A percentile compares a stretch with the other conserved stretches of the same genome.
These are phyloP conservation scores for Stictonetta naevosa DNA, from an alignment of 2,113 vertebrate species.

Conservation along the genomic window DNA sequence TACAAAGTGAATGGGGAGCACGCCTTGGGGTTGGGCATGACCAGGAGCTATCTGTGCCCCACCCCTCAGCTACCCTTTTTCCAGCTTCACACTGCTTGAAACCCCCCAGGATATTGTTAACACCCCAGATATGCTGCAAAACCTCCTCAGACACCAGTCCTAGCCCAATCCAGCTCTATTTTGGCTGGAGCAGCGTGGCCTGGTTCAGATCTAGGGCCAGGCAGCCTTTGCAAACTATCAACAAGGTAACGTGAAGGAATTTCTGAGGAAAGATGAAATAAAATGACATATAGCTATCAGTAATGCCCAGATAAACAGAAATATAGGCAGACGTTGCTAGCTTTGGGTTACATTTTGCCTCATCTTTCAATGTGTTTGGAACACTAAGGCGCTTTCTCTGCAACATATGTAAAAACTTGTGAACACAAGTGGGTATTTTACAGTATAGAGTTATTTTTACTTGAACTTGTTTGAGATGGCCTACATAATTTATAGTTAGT, in stretches of 20 bases:
- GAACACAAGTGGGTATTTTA: slow-evolving; percentile 5
- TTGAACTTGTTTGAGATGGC: slow-evolving; percentile 27
- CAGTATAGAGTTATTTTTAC: slow-evolving; percentile 42
- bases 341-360: not conserved
- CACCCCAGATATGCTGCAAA: not conserved
- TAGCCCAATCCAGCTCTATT: not conserved
- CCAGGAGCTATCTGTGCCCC: not conserved
- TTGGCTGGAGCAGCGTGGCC: fast-evolving
- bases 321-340: not conserved
- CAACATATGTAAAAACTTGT: slow-evolving; percentile 7
- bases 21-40: fast-evolving
- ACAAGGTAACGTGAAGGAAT: not conserved
- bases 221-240: not conserved
- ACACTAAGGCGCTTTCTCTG: slow-evolving; percentile 1
- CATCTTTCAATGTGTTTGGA: not conserved
- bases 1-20: fast-evolving
- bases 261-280: not conserved
- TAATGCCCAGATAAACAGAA: not conserved
- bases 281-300: not conserved
- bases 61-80: not conserved
- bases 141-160: not conserved
- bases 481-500: slow-evolving; percentile 13
- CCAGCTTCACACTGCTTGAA: not conserved
- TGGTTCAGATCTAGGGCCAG: not conserved
- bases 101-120: not conserved